Base-by-base conservation (phyloP, 64 coral and sea anemone genomes). In the Porites australiensis region DNA sequence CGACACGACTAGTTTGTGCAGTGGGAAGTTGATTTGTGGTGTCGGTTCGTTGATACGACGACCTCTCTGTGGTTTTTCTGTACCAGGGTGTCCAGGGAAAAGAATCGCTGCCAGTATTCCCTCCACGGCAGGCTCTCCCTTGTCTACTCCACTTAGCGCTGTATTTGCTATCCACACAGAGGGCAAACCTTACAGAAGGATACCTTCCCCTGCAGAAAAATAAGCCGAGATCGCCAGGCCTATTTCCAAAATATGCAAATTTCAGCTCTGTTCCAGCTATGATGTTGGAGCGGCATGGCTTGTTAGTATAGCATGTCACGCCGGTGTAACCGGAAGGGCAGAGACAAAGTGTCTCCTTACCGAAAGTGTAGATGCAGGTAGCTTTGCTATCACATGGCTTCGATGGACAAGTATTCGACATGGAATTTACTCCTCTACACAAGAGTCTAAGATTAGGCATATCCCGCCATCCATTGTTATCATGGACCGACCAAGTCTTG, bases 331-430 rank as follows among this genome's bases (percentile, higher is more conserved):
- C 74, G 6, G 46, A 43, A 64, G 73, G 2, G 18, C 95, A 96
- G 15, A 93, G 63, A 75, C 95, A 96, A 8, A 96, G 22, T 1
- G 95, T 96, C 77, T 96, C 95, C 49, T 93, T 93, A 71, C 95
- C 91, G 54, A 82, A 86, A 48, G 91, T 96, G 53, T 73, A 96
- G 8, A 72, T 47, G 64, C 95, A 96, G 0, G 19, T 77, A 3
- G 64, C 93, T 3, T 64, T 81, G 68, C 67, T 84, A 9, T 72
- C 4, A 50, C 93, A 94, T 2, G 72, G 93, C 6, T 14, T 61
- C 45, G 55, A 81, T 23, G 55, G 18, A 13, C 78, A 81, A 81
- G 78, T 81, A 58, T 81, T 81, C 27, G 21, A 44, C 55, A 61
- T 81, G 6, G 78, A 81, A 44, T 23, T 61, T 58, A 85, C 59